A percentile compares a stretch with the other conserved stretches of the same genome.
Conservation (phyloP, 2,113 vertebrate genomes). For the Clupea harengus region DNA sequence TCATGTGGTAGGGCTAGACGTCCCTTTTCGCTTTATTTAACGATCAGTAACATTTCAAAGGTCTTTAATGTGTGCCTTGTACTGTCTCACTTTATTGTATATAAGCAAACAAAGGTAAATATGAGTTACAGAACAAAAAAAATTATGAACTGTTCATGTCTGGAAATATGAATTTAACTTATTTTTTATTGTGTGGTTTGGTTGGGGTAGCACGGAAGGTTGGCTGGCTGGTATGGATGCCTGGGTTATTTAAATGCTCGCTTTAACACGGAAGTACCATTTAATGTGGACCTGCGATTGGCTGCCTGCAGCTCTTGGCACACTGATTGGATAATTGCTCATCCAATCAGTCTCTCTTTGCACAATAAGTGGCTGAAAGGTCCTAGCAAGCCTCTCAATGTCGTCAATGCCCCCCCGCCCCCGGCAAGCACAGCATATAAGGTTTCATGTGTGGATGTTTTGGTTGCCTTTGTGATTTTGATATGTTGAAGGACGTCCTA, state of each 20-base stretch:
- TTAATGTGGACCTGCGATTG: background rate
- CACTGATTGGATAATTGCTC: background rate
- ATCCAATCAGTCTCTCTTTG: background rate
- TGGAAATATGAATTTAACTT: conserved; percentile 76
- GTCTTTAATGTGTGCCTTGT: conserved; percentile 85
- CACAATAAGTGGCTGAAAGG: conserved; percentile 15
- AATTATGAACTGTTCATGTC: conserved; percentile 71
- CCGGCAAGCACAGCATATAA: too few species aligned
- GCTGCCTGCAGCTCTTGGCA: background rate
- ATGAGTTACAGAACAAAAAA: conserved; percentile 72
- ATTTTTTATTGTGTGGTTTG: conserved; percentile 60
- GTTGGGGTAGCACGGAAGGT: conserved; percentile 38
- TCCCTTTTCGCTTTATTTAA: conserved; percentile 65
- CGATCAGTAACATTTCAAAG: conserved; percentile 64
- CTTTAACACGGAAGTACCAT: conserved; percentile 31
- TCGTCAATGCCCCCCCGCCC: background rate
- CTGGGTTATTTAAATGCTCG: conserved; percentile 28
- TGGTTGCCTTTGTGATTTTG: background rate
- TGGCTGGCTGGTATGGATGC: conserved; percentile 48
- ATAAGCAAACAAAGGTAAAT: conserved; percentile 71
- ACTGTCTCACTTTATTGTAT: conserved; percentile 84
- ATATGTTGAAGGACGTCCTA: background rate
- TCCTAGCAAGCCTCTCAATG: background rate
- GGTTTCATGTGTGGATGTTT: background rate
- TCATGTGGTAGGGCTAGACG: conserved; percentile 50